Evolutionary conservation across 2,888 invertebrate genomes (phyloP).

Genomic region (Agrochola macilenta): DNA sequence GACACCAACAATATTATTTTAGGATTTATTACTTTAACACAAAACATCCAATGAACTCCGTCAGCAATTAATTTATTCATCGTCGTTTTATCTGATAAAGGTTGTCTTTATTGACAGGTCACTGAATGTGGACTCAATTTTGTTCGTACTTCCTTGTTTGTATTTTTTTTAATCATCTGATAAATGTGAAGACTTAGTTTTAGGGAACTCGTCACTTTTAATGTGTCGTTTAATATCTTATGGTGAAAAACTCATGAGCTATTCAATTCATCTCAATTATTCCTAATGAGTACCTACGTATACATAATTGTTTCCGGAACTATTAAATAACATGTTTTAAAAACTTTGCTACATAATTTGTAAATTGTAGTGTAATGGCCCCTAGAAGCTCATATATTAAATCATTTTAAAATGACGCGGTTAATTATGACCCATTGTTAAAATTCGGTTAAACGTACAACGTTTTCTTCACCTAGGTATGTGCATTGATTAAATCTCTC

Average conservation of each 20-base stretch:
- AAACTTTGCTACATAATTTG: neutral
- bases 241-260: neutral
- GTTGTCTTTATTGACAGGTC: neutral
- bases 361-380: neutral
- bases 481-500: neutral
- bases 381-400: neutral
- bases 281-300: neutral
- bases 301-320: neutral
- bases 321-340: neutral
- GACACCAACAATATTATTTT: slow-evolving; percentile 21
- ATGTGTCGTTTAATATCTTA: neutral
- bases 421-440: neutral
- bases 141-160: neutral
- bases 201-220: neutral
- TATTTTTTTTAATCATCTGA: neutral
- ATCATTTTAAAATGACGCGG: neutral
- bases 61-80: neutral
- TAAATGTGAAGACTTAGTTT: neutral
- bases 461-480: neutral
- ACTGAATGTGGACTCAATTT: neutral
- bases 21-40: neutral
- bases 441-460: neutral
- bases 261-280: neutral
- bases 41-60: neutral
- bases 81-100: neutral